Evolutionary conservation across 2,888 invertebrate species (phyloP).

Genomic region (Electrophaes corylata): DNA sequence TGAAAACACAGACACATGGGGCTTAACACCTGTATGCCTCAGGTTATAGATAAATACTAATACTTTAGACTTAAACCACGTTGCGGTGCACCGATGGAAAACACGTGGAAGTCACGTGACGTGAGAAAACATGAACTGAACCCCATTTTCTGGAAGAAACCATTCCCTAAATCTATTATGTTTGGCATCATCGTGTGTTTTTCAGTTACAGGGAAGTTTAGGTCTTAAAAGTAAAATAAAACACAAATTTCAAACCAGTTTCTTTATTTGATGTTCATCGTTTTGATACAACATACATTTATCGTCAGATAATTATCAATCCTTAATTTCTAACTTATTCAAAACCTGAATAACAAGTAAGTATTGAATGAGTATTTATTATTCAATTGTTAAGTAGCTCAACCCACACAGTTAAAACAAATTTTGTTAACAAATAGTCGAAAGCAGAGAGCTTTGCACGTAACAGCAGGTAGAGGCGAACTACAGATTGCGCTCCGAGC

Average conservation of each 20-base stretch:
- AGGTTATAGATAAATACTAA: too few relatives aligned
- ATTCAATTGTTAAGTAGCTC: constrained; percentile 39
- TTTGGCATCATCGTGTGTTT: not conserved
- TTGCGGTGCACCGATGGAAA: too few relatives aligned
- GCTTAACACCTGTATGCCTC: too few relatives aligned
- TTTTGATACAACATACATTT: constrained; percentile 85
- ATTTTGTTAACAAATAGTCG: constrained; percentile 52
- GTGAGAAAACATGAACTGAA: too few relatives aligned
- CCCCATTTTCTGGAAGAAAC: not conserved
- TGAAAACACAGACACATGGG: too few relatives aligned
- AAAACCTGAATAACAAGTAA: constrained; percentile 80
- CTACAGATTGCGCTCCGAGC: not conserved
- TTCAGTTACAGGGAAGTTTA: not conserved
- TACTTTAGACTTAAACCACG: too few relatives aligned
- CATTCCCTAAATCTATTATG: not conserved
- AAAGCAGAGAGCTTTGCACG: constrained; percentile 19
- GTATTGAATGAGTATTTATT: constrained; percentile 60
- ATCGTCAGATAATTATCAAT: constrained; percentile 84
- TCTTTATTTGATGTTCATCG: constrained; percentile 83
- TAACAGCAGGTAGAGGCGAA: not conserved
- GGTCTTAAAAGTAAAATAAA: constrained; percentile 55
- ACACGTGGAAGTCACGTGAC: too few relatives aligned
- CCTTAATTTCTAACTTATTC: constrained; percentile 81
- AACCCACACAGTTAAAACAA: constrained; percentile 45
- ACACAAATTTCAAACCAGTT: constrained; percentile 80